Conservation (phyloP, 2,113 vertebrate species). For the Sisor rabdophorus region DNA sequence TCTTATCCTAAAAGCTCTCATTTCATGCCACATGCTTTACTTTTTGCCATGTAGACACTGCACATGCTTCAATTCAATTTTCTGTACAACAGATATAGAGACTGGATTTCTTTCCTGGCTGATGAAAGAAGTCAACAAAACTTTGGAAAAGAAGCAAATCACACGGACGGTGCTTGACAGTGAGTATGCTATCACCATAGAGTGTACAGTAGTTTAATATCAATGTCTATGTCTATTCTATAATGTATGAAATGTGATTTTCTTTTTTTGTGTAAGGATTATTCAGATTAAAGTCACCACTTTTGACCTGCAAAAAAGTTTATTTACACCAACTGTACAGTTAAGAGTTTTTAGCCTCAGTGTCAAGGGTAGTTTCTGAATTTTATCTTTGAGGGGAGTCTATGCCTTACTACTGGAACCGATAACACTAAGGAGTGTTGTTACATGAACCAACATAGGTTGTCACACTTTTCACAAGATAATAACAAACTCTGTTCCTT, state of each 20-base stretch:
- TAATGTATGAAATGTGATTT: neutral
- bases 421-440: too few species aligned
- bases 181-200: constrained; percentile 63
- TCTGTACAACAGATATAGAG: constrained; percentile 78
- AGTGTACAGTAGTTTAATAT: neutral
- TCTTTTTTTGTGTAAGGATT: neutral
- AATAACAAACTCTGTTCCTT: too few species aligned
- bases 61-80: neutral
- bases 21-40: neutral
- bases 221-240: neutral
- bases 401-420: too few species aligned
- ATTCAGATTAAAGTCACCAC: too few species aligned
- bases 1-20: neutral
- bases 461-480: too few species aligned
- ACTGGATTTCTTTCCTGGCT: constrained; percentile 83
- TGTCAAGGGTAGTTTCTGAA: too few species aligned
- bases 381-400: too few species aligned
- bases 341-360: too few species aligned
- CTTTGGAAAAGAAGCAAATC: constrained; percentile 67
- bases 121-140: constrained; percentile 73
- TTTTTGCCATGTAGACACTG: neutral
- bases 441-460: too few species aligned
- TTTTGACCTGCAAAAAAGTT: too few species aligned
- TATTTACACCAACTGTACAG: too few species aligned
- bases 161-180: constrained; percentile 80